Conservation (phyloP, 2,113 vertebrate species). For the Ochotona princeps region DNA sequence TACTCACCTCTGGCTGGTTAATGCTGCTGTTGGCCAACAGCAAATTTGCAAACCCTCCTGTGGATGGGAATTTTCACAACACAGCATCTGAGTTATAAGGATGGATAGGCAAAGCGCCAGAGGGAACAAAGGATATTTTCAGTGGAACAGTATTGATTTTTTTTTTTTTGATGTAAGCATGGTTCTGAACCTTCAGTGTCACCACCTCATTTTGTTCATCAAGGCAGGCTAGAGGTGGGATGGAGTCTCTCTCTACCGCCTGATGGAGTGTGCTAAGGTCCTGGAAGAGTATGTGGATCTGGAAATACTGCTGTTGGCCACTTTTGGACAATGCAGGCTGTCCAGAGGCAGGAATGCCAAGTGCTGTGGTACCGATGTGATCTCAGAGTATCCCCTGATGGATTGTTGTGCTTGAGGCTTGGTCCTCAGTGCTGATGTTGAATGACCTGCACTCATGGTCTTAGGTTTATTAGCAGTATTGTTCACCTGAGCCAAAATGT, state of each 20-base stretch:
- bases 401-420: not conserved
- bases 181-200: not conserved
- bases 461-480: no score
- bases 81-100: not conserved
- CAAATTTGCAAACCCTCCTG: not conserved
- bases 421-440: not conserved
- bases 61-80: not conserved
- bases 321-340: not conserved
- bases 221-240: not conserved
- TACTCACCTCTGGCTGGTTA: not conserved
- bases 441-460: not conserved
- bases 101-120: not conserved
- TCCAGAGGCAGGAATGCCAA: not conserved
- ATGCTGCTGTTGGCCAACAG: not conserved
- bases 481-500: no score
- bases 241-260: not conserved
- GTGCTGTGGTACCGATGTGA: not conserved
- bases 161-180: not conserved
- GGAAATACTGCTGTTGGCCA: not conserved
- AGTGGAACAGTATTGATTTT: no score
- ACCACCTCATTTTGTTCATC: not conserved
- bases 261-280: not conserved
- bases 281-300: not conserved
- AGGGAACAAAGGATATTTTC: no score
- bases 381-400: not conserved